Evolutionary conservation across 2,797 vertebrate species (phyloP).

Genomic region (Pygocentrus nattereri): DNA sequence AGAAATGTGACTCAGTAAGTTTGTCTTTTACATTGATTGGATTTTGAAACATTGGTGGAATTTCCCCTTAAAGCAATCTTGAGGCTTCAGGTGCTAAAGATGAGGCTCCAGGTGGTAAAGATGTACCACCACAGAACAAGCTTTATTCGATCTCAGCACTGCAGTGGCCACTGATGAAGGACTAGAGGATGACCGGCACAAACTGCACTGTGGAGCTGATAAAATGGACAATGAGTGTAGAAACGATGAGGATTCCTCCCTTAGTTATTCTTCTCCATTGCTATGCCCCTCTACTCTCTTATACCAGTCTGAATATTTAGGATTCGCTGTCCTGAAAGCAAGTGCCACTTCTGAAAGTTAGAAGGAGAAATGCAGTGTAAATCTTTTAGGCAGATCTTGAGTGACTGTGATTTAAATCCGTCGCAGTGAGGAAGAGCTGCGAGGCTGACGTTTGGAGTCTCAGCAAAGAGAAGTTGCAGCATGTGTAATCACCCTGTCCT

Average conservation of each 20-base stretch:
- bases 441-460: constrained; percentile 67
- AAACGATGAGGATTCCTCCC: background rate
- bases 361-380: constrained; percentile 17
- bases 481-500: constrained; percentile 66
- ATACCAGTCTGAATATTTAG: background rate
- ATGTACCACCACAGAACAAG: too few relatives aligned
- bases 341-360: constrained; percentile 7
- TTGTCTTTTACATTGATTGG: too few relatives aligned
- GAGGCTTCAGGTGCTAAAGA: too few relatives aligned
- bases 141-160: too few relatives aligned
- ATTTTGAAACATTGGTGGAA: too few relatives aligned
- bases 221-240: too few relatives aligned
- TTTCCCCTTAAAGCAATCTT: too few relatives aligned
- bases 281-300: background rate
- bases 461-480: constrained; percentile 59
- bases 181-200: too few relatives aligned
- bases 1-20: too few relatives aligned
- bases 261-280: background rate
- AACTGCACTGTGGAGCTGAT: too few relatives aligned
- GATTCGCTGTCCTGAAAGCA: constrained; percentile 7
- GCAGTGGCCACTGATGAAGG: too few relatives aligned
- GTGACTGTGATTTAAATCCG: constrained; percentile 45
- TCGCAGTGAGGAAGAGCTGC: constrained; percentile 46
- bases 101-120: too few relatives aligned
- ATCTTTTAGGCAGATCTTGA: constrained; percentile 28